Evolutionary conservation across 2,113 vertebrate genomes (phyloP).

Genomic region (Anarhynchus alexandrinus): DNA sequence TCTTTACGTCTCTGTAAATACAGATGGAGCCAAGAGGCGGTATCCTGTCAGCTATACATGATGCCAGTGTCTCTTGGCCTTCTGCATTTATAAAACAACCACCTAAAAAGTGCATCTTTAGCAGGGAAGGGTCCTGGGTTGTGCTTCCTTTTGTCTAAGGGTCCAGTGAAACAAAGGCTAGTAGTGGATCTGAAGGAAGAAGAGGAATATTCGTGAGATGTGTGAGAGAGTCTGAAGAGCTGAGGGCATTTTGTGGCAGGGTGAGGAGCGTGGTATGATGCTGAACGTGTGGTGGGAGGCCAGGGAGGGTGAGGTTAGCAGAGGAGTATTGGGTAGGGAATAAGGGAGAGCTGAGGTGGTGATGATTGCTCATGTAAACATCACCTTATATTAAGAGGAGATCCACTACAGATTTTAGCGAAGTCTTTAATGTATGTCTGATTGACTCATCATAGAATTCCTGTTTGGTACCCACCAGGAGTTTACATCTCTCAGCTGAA

Average conservation of each 20-base stretch:
- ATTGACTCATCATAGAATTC: not conserved
- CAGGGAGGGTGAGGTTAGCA: not conserved
- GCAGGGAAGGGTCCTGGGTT: fast-evolving
- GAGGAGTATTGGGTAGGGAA: not conserved
- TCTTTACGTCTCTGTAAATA: not conserved
- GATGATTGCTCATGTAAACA: not conserved
- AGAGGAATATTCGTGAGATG: not conserved
- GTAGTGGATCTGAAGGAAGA: not conserved
- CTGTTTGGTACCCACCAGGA: not conserved
- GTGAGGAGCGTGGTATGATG: not conserved
- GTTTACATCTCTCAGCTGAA: not conserved
- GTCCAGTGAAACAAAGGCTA: not conserved
- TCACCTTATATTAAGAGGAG: not conserved
- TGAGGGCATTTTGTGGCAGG: not conserved
- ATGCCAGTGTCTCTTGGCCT: not conserved
- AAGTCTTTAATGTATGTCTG: not conserved
- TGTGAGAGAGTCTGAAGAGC: not conserved
- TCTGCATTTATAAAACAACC: not conserved
- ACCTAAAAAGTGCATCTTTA: not conserved
- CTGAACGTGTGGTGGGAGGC: not conserved
- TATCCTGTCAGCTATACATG: not conserved
- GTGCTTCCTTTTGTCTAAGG: not conserved
- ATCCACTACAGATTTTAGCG: not conserved
- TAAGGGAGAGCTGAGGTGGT: not conserved
- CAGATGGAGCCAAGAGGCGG: not conserved